Percentiles rank a stretch among this genome's conserved stretches.
phyloP scores from a whole-genome alignment of 2,888 invertebrate species.

The Scaptomyza polygonia region DNA sequence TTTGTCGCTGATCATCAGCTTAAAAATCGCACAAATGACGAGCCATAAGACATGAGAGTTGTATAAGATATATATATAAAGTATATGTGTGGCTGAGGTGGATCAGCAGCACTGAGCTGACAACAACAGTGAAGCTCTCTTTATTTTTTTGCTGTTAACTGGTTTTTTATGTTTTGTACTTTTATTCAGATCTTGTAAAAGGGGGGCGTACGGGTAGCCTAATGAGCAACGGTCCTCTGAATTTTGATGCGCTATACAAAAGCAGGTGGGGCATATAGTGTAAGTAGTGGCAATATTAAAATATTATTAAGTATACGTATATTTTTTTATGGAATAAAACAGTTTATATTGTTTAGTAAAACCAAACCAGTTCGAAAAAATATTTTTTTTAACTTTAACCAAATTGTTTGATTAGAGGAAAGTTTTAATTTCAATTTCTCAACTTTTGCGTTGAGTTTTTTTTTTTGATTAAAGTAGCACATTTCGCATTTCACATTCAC shows the following conservation, averaged over 20 bases:
- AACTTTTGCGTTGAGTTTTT: too few species aligned
- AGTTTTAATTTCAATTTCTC: too few species aligned
- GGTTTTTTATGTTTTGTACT: constrained; percentile 41
- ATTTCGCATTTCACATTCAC: constrained; percentile 20
- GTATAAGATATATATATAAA: too few species aligned
- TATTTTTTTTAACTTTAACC: too few species aligned
- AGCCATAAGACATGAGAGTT: constrained; percentile 74
- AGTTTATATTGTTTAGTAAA: too few species aligned
- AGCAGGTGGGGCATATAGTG: constrained; percentile 27
- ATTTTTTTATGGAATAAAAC: too few species aligned
- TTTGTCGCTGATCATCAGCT: constrained; percentile 83
- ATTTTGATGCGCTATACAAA: constrained; percentile 33
- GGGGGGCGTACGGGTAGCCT: constrained; percentile 62
- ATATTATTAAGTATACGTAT: too few species aligned
- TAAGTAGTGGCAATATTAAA: too few species aligned
- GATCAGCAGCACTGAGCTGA: constrained; percentile 61
- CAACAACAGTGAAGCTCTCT: constrained; percentile 47
- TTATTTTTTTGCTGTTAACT: constrained; percentile 57
- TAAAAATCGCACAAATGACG: constrained; percentile 82
- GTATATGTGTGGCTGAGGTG: constrained; percentile 1
- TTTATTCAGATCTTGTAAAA: constrained; percentile 15
- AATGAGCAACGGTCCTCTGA: constrained; percentile 65
- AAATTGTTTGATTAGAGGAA: too few species aligned
- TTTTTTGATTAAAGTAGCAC: constrained; percentile 37
- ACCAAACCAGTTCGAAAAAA: too few species aligned